phyloP scores from a whole-genome alignment of 2,113 vertebrate species.

The Corythornis vintsioides region DNA sequence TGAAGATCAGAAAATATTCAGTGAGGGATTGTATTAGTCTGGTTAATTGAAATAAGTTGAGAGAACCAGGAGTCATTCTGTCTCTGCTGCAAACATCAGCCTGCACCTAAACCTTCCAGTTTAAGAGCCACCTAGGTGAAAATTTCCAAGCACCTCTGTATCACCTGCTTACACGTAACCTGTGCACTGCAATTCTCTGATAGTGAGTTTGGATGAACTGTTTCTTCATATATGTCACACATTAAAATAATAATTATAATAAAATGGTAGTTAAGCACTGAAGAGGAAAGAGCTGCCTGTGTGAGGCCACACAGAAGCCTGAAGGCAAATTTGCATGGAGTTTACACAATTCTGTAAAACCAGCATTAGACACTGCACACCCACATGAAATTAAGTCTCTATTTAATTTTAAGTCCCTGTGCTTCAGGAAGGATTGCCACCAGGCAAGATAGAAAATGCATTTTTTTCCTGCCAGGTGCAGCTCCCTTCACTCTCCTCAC shows the following conservation, averaged over 20 bases:
- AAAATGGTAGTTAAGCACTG: not conserved
- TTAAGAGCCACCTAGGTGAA: not conserved
- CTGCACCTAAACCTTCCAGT: not conserved
- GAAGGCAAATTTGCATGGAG: not conserved
- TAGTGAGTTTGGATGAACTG: not conserved
- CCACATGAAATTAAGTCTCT: not conserved
- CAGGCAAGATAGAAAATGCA: not conserved
- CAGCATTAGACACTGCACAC: not conserved
- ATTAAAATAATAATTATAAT: not conserved
- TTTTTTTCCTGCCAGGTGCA: not conserved
- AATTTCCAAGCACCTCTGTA: not conserved
- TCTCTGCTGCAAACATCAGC: not conserved
- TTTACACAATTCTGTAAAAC: not conserved
- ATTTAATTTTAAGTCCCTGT: not conserved
- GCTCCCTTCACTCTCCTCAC: not conserved
- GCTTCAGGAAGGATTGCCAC: not conserved
- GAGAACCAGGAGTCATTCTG: not conserved
- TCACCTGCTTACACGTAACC: not conserved
- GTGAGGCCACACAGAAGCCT: not conserved
- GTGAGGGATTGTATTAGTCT: not conserved
- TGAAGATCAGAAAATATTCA: slow-evolving; percentile 70
- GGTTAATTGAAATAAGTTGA: slow-evolving; percentile 22
- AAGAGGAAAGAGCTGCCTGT: not conserved
- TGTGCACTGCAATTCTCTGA: not conserved
- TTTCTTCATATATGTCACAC: accelerated